Evolutionary conservation across 35 echinoderm and acorn worm genomes (phyloP), one percentile per base, ranked within the genome.

Genomic region (Apostichopus parvimensis): DNA sequence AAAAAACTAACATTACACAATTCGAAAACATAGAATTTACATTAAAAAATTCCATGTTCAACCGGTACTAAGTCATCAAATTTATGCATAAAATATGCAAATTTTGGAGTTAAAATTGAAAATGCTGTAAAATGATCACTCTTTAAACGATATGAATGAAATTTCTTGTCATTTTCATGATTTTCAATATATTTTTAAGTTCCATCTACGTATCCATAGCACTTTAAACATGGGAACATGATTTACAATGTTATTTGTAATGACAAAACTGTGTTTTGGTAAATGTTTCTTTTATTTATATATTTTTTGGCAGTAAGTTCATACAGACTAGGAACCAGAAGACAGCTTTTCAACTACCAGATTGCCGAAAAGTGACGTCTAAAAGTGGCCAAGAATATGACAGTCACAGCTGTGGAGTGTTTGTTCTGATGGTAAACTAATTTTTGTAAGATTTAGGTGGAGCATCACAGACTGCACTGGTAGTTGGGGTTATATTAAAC

Each of bases 341-440:
- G 54, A 21, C 15, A 25, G 79, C 79, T 10, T 18, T 8, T 4
- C 4, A 12, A 34, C 45, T 82, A 10, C 79, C 79, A 82, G 14
- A 18, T 9, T 82, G 53, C 79, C 53, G 54, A 20, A 18, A 14
- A n/a, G 79, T 82, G 34, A 12, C n/a, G 5, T 23, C 12, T 12
- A 34, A 17, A 24, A 80, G 78, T 24, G 78, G 78, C n/a, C n/a
- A 20, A 55, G 54, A 82, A 45, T 55, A 54, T 17, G 79, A 82
- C 54, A 45, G 79, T 25, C 22, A 82, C 53, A 82, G 53, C 79
- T 82, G 79, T 82, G 79, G 79, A 1, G 13, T 82, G 8, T 82
- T 82, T 82, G 79, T 82, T 10, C 54, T 82, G 54, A 82, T 82
- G 79, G 79, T 82, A 34, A 80, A 66, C 9, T 66, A 17, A 9